Conservation (phyloP, 1,140 invertebrate genomes). For the Bombus waltoni region DNA sequence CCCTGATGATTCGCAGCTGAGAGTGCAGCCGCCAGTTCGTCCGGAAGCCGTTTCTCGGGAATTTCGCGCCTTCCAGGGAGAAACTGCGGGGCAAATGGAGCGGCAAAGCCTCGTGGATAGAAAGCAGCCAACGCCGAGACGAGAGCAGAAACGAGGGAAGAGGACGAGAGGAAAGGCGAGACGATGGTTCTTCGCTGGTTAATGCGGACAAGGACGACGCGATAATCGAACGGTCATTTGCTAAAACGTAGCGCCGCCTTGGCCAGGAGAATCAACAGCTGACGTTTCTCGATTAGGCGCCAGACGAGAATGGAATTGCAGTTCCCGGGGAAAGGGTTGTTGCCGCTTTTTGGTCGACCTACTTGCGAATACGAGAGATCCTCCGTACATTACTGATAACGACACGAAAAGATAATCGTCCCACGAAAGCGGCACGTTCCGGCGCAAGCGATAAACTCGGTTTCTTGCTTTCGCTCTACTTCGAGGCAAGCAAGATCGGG, state of each 20-base stretch:
- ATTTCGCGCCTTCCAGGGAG: slow-evolving; percentile 26
- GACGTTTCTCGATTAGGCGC: slow-evolving; percentile 11
- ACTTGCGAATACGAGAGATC: background rate
- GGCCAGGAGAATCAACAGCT: slow-evolving; percentile 19
- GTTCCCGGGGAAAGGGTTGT: background rate
- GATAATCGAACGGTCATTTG: slow-evolving; percentile 40
- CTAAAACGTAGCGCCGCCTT: background rate
- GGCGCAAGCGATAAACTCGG: background rate
- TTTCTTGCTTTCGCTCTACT: background rate
- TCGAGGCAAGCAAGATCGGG: background rate
- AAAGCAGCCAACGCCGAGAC: background rate
- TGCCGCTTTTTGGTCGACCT: slow-evolving; percentile 13
- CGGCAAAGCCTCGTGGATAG: background rate
- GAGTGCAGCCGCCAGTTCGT: slow-evolving; percentile 37
- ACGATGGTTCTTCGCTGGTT: too few species aligned
- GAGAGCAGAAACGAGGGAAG: background rate
- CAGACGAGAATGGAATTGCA: background rate
- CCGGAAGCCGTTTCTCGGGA: slow-evolving; percentile 26
- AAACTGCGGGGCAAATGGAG: slow-evolving; percentile 2
- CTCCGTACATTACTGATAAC: slow-evolving; percentile 26
- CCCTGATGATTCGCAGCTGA: slow-evolving; percentile 52
- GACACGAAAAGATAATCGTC: slow-evolving; percentile 32
- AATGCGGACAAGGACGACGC: background rate
- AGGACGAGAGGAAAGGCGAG: background rate
- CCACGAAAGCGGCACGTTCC: background rate